phyloP scores from a whole-genome alignment of 1,140 invertebrate species.

The Bombus impatiens region DNA sequence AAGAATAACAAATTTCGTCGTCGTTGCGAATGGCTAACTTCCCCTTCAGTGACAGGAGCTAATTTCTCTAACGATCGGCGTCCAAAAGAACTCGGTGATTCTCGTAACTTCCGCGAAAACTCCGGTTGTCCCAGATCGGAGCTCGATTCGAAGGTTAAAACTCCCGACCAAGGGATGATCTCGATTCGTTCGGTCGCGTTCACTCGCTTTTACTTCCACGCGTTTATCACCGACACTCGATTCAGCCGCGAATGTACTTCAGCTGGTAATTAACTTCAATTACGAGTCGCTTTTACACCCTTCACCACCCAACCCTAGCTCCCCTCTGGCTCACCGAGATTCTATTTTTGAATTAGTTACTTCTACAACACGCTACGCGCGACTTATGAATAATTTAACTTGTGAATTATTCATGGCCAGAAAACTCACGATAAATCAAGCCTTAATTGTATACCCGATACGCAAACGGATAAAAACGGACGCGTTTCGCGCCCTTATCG shows the following conservation, averaged over 20 bases:
- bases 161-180: not conserved
- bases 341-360: slow-evolving; percentile 63
- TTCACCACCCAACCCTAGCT: not conserved
- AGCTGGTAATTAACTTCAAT: slow-evolving; percentile 62
- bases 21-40: too few species aligned
- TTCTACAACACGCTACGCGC: slow-evolving; percentile 60
- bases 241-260: not conserved
- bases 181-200: not conserved
- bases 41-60: not conserved
- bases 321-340: not conserved
- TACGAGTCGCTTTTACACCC: slow-evolving; percentile 43
- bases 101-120: not conserved
- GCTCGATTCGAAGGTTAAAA: not conserved
- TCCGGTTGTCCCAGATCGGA: not conserved
- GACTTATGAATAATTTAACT: slow-evolving; percentile 67
- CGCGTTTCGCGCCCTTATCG: slow-evolving; percentile 41
- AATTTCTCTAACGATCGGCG: not conserved
- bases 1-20: not conserved
- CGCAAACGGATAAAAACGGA: slow-evolving; percentile 50
- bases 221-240: not conserved
- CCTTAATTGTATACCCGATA: slow-evolving; percentile 56
- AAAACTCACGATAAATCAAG: slow-evolving; percentile 56
- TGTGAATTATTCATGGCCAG: slow-evolving; percentile 57
- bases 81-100: not conserved
- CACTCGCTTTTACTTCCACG: not conserved